Percentiles rank a stretch among this genome's conserved stretches.
Evolutionary conservation across 2,113 vertebrate species (phyloP).

Genomic region (Balaeniceps rex): DNA sequence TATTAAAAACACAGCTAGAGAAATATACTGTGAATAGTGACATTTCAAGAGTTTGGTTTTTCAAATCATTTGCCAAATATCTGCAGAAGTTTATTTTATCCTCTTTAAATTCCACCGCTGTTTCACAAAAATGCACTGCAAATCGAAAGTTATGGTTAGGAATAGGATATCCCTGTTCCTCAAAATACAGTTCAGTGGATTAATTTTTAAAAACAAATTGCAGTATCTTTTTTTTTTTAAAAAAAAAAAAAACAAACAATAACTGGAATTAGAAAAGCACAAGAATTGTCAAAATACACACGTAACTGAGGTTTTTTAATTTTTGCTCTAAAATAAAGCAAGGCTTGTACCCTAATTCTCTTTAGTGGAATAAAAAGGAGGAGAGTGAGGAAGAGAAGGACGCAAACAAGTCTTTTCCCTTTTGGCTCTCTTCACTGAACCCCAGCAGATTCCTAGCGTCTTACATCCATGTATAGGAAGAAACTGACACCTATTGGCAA

Average conservation of each 20-base stretch:
- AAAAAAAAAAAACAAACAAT: neutral
- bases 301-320: neutral
- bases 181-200: neutral
- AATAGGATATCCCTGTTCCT: neutral
- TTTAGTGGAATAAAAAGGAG: neutral
- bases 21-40: neutral
- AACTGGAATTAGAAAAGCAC: neutral
- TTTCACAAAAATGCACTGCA: neutral
- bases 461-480: slow-evolving; percentile 18
- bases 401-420: neutral
- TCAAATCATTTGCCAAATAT: neutral
- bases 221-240: neutral
- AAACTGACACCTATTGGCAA: slow-evolving; percentile 69
- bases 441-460: neutral
- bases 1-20: neutral
- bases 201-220: neutral
- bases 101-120: neutral
- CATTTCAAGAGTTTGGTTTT: neutral
- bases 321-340: neutral
- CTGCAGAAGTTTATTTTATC: neutral
- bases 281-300: neutral
- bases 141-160: neutral
- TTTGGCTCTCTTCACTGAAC: neutral
- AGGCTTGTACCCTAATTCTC: neutral
- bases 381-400: neutral